These are phyloP conservation scores for Andrena bicolor DNA, from an alignment of 2,888 invertebrate genomes.

Conservation along the genomic window DNA sequence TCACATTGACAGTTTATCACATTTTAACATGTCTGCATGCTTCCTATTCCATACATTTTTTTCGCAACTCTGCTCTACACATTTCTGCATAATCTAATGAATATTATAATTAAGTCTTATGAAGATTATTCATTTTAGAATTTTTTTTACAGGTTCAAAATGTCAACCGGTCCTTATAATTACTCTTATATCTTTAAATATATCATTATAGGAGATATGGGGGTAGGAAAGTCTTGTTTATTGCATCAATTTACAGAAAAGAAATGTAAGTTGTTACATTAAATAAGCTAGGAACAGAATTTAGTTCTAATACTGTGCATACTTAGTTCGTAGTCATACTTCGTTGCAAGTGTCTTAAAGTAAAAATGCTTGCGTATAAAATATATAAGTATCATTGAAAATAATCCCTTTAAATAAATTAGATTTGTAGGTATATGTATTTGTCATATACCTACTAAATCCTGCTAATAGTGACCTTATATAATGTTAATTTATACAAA, in stretches of 20 bases:
- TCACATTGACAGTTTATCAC: conserved; percentile 8
- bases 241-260: conserved; percentile 99
- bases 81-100: background rate
- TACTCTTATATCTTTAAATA: conserved; percentile 99
- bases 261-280: conserved; percentile 93
- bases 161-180: conserved; percentile 99
- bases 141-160: conserved; percentile 85
- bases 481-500: background rate
- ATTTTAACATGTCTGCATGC: background rate
- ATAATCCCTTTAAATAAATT: conserved; percentile 14
- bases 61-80: background rate
- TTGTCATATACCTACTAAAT: background rate
- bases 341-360: background rate
- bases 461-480: background rate
- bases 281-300: background rate
- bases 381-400: background rate
- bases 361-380: background rate
- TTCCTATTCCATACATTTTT: background rate
- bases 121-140: conserved; percentile 12
- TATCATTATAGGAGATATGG: conserved; percentile 99
- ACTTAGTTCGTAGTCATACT: background rate
- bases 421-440: background rate
- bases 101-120: background rate
- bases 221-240: conserved; percentile 99
- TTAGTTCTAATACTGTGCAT: background rate